Evolutionary conservation across 2,113 vertebrate genomes (phyloP), one percentile per base, ranked within the genome.

Genomic region (Uria aalge): DNA sequence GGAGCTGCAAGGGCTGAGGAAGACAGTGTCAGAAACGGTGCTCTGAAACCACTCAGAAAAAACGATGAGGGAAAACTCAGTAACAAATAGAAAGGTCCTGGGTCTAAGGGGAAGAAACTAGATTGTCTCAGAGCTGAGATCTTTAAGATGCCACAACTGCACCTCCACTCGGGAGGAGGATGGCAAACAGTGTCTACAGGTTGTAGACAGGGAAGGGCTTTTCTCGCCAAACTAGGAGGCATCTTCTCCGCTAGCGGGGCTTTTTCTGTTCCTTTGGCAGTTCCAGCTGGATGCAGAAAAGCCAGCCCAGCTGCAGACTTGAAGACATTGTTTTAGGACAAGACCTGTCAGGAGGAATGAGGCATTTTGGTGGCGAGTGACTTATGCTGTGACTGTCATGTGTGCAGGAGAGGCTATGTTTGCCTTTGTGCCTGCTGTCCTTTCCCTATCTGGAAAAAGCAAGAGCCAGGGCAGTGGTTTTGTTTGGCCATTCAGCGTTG

Each of bases 381-480:
- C 69, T 89, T 41, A 29, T 8, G 69, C 67, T 12, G 77, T 73
- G 92, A 76, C 85, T 95, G 78, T 95, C 93, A 86, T 79, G 9
- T 87, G 79, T 45, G 67, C 63, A 88, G 95, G 95, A 92, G 88
- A 78, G 92, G 92, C 94, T 71, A 15, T 89, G 88, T 94, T 96
- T 96, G 90, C 68, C 92, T 93, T 93, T 94, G 88, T 77, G 85
- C 90, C 88, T 48, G 34, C 90, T 93, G 96, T 81, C 85, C 88
- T 96, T 86, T 80, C 92, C 77, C 63, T n/a, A 36, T 75, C 92
- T 77, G 85, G 48, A 74, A 80, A 90, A 83, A 80, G 53, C 63
- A 47, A 59, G 82, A 94, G 76, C 63, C 85, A 71, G 64, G 45
- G 85, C 90, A 77, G 60, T 77, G 69, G 68, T 96, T 84, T 90